Percentiles rank a stretch among this genome's conserved stretches.
These are phyloP conservation scores for Psammodynastes pulverulentus DNA, from an alignment of 2,113 vertebrate species.

Conservation along the genomic window DNA sequence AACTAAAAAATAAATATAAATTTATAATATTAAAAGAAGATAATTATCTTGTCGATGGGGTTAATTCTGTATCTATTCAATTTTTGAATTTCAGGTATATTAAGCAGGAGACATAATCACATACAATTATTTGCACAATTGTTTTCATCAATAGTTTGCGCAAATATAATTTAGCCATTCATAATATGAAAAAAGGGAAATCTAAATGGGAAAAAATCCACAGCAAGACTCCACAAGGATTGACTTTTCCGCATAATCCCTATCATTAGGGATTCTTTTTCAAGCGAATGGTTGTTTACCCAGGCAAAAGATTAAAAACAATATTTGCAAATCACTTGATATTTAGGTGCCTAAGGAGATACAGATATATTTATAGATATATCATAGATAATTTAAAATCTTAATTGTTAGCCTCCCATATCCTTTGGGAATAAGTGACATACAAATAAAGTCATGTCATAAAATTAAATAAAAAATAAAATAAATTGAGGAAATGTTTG, in stretches of 20 bases:
- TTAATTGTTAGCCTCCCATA: not conserved
- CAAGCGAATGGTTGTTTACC: not conserved
- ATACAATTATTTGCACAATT: not conserved
- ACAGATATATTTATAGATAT: not conserved
- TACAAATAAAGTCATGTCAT: not conserved
- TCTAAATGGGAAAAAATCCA: not conserved
- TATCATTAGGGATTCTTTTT: not conserved
- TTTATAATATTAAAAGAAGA: not conserved
- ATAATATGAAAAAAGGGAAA: not conserved
- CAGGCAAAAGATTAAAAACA: not conserved
- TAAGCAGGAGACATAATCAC: not conserved
- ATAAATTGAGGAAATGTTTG: not conserved
- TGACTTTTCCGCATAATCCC: not conserved
- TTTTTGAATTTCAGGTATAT: not conserved
- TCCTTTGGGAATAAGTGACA: not conserved
- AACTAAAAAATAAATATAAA: not conserved
- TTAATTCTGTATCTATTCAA: not conserved
- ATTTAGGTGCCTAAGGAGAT: not conserved
- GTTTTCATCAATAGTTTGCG: not conserved
- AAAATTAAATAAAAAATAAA: not conserved
- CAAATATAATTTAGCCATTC: not conserved
- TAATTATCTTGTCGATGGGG: not conserved
- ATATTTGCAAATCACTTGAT: not conserved
- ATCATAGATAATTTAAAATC: not conserved
- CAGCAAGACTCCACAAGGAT: not conserved